Evolutionary conservation across 2,888 invertebrate species (phyloP), one percentile per base, ranked within the genome.

Genomic region (Dione juno): DNA sequence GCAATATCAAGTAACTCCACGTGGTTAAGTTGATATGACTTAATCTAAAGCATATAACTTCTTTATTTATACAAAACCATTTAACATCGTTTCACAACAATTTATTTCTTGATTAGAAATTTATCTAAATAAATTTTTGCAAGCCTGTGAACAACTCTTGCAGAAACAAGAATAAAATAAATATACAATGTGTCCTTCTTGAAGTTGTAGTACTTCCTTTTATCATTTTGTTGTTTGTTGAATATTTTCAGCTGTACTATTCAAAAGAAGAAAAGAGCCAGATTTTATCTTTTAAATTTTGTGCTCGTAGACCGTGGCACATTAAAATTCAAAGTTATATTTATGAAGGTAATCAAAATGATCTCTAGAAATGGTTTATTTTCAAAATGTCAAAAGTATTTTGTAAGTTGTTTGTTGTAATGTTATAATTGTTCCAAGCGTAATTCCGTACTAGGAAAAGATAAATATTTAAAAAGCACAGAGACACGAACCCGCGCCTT

Each of bases 181-280:
- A 54, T 10, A 10, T 37, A n/a, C 54, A 54, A 16, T 54, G 35
- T 35, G 10, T 35, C 28, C 13, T 21, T 48, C 37, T 50, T n/a
- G 16, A 37, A 64, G 16, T 64, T 64, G 45, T 64, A 48, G 64
- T 35, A 14, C 50, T 64, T 63, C 63, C 45, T 48, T 45, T 50
- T 45, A 16, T 45, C 37, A 45, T 64, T 50, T 13, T 50, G 45
- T 37, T 54, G 45, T 10, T 48, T 28, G n/a, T 16, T 64, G 64
- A 48, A 64, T 45, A 50, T 64, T 64, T 45, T 45, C 11, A 43
- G 41, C 14, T 19, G 13, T 43, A 19, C 19, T 59, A 43, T 35
- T 54, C 37, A 37, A 54, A 54, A 54, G 35, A 16, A 37, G 54
- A 54, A 54, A 54, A 37, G 37, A n/a, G 54, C 37, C 54, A 35